These are phyloP conservation scores for Lepidocyrtinus sp. DNA, from an alignment of 2,888 invertebrate species.

Conservation along the genomic window DNA sequence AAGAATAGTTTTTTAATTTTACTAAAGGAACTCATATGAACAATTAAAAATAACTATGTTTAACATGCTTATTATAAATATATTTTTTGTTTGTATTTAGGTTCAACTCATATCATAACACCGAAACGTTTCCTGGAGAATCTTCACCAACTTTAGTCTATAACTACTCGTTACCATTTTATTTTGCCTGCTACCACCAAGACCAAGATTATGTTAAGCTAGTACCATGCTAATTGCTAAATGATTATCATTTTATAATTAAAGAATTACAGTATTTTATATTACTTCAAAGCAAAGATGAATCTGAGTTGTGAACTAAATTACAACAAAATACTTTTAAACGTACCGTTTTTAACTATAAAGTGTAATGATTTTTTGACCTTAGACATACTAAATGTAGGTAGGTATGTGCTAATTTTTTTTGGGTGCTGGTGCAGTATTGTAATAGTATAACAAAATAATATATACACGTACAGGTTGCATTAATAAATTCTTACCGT, in stretches of 20 bases:
- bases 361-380: not conserved
- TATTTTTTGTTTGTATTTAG: slow-evolving; percentile 72
- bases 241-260: not conserved
- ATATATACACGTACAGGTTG: slow-evolving; percentile 1
- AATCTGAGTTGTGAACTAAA: too few species aligned
- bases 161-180: not conserved
- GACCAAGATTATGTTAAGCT: not conserved
- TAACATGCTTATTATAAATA: not conserved
- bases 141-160: slow-evolving; percentile 80
- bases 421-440: not conserved
- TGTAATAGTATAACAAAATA: slow-evolving; percentile 10
- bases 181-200: too few species aligned
- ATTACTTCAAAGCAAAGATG: too few species aligned
- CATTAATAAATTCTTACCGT: slow-evolving; percentile 13
- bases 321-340: not conserved
- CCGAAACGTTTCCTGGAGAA: slow-evolving; percentile 97
- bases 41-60: too few species aligned
- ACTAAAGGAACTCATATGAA: not conserved
- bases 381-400: not conserved
- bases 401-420: not conserved
- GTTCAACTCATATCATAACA: slow-evolving; percentile 95
- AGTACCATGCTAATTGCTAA: not conserved
- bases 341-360: not conserved
- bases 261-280: too few species aligned
- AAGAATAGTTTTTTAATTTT: not conserved